Conservation (phyloP, 2,113 vertebrate species). For the Bombycilla garrulus region DNA sequence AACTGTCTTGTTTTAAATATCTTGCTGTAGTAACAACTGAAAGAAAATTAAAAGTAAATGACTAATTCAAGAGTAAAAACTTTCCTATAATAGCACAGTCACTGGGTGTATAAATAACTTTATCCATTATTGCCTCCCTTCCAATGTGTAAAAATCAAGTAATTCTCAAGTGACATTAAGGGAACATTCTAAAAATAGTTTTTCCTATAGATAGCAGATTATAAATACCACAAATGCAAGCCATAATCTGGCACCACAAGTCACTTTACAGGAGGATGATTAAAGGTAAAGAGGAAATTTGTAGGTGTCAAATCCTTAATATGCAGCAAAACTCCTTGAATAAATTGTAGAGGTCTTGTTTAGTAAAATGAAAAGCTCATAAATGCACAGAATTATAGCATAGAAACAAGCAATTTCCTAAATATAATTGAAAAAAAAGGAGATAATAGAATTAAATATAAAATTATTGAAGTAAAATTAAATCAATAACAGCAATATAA, state of each 20-base stretch:
- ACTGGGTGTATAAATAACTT: background rate
- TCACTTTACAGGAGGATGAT: background rate
- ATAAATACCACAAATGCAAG: background rate
- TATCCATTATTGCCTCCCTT: background rate
- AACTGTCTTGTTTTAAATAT: background rate
- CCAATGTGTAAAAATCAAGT: background rate
- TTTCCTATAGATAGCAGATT: background rate
- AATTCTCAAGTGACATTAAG: background rate
- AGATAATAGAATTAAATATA: background rate
- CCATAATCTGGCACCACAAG: background rate
- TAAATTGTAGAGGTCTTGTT: background rate
- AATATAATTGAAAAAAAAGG: background rate
- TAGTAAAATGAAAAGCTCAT: background rate
- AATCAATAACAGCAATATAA: background rate
- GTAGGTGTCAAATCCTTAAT: background rate
- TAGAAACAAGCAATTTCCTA: background rate
- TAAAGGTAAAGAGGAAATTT: background rate
- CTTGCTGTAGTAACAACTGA: background rate
- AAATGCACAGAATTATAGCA: background rate
- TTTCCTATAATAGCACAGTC: background rate
- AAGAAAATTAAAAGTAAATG: background rate
- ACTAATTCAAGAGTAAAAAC: background rate
- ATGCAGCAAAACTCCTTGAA: background rate
- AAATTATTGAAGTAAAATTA: background rate
- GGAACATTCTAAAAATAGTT: background rate